Percentiles rank a stretch among this genome's conserved stretches.
Conservation (phyloP, 2,113 vertebrate genomes). For the Heterochromis multidens region DNA sequence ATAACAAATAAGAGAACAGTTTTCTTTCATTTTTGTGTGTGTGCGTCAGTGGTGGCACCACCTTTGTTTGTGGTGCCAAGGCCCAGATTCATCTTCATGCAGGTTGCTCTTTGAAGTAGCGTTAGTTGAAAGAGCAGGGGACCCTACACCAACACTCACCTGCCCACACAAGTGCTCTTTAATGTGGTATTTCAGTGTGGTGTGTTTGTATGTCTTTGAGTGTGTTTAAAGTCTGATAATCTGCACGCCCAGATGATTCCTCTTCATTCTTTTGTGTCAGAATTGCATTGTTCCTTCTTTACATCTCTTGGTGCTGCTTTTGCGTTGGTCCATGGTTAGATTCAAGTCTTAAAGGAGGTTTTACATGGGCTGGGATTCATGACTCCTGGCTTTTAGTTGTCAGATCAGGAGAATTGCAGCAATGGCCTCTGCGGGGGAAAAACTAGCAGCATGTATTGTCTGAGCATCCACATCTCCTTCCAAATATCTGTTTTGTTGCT, state of each 20-base stretch:
- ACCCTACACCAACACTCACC: slow-evolving; percentile 62
- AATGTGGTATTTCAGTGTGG: slow-evolving; percentile 61
- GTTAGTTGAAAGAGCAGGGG: slow-evolving; percentile 68
- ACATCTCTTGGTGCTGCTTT: not conserved
- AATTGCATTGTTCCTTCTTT: not conserved
- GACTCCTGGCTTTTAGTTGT: slow-evolving; percentile 37
- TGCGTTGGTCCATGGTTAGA: slow-evolving; percentile 2
- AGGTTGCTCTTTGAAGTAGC: slow-evolving; percentile 71
- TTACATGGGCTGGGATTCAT: slow-evolving; percentile 14
- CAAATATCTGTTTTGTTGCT: not conserved
- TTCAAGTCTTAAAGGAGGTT: slow-evolving; percentile 27
- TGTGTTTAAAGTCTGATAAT: slow-evolving; percentile 23
- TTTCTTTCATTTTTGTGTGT: not conserved
- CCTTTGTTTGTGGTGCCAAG: slow-evolving; percentile 70
- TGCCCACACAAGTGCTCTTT: slow-evolving; percentile 66
- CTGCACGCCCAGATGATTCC: slow-evolving; percentile 5
- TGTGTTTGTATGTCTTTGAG: slow-evolving; percentile 22
- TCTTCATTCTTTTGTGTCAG: slow-evolving; percentile 10
- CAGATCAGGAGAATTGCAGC: slow-evolving; percentile 33
- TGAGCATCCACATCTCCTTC: slow-evolving; percentile 21
- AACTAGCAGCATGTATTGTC: slow-evolving; percentile 16
- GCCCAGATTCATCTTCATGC: slow-evolving; percentile 64
- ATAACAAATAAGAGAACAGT: not conserved
- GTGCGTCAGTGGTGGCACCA: slow-evolving; percentile 29
- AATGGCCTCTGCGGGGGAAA: slow-evolving; percentile 2